These are phyloP conservation scores for Synergus umbraculus DNA, from an alignment of 2,888 invertebrate species.

Conservation along the genomic window DNA sequence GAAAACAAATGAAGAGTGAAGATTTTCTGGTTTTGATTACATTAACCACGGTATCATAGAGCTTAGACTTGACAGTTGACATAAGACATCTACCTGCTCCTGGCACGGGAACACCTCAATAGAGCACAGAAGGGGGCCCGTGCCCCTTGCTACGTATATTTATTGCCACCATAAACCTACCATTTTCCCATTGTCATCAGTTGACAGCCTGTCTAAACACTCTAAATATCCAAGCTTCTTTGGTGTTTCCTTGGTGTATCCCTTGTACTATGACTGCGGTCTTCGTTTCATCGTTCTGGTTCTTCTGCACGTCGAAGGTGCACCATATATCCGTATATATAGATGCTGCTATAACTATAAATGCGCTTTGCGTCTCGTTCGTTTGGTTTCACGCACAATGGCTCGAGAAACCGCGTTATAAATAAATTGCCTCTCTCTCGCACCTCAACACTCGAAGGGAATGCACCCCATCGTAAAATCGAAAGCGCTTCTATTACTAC, in stretches of 20 bases:
- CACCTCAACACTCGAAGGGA: conserved; percentile 50
- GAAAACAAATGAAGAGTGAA: no score
- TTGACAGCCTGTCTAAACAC: conserved; percentile 73
- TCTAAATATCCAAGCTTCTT: conserved; percentile 66
- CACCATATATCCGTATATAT: background rate
- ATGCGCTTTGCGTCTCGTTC: conserved; percentile 40
- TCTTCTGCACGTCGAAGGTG: background rate
- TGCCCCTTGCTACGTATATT: conserved; percentile 31
- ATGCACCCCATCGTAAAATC: conserved; percentile 54
- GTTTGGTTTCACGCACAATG: conserved; percentile 65
- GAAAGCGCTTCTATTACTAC: conserved; percentile 44
- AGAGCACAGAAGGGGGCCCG: conserved; percentile 12
- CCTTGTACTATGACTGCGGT: background rate
- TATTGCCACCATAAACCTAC: conserved; percentile 49
- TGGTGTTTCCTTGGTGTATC: conserved; percentile 18
- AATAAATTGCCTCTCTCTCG: conserved; percentile 54
- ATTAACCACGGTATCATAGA: conserved; percentile 3
- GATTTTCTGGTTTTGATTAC: conserved; percentile 3
- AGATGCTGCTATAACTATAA: background rate
- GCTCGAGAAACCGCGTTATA: conserved; percentile 62
- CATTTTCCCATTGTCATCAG: conserved; percentile 63
- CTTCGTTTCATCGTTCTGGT: conserved; percentile 8
- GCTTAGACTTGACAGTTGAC: background rate
- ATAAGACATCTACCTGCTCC: background rate
- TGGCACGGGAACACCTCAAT: conserved; percentile 14